Evolutionary conservation across 2,888 invertebrate genomes (phyloP).

Genomic region (Xanthia togata): DNA sequence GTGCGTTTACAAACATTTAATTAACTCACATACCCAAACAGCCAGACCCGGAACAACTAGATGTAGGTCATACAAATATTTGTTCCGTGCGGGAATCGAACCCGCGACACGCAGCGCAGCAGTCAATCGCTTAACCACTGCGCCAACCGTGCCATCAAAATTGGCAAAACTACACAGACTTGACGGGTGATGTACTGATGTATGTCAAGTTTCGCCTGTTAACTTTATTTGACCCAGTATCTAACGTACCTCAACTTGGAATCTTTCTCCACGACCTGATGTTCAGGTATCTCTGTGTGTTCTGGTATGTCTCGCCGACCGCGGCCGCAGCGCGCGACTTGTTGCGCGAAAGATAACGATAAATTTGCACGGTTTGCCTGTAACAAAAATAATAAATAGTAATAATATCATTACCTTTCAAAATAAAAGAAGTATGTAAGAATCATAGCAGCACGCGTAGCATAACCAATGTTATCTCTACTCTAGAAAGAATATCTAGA

Average conservation of each 20-base stretch:
- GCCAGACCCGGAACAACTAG: no score
- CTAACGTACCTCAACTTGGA: slow-evolving; percentile 91
- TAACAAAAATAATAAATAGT: neutral
- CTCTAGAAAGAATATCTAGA: no score
- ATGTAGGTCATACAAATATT: no score
- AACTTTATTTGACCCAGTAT: neutral
- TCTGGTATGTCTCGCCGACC: slow-evolving; percentile 88
- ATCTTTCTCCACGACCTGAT: slow-evolving; percentile 81
- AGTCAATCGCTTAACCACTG: no score
- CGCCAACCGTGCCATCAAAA: no score
- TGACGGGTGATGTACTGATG: no score
- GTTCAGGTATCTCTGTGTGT: slow-evolving; percentile 84
- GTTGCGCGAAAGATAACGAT: slow-evolving; percentile 97
- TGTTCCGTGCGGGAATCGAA: no score
- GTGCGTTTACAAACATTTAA: no score
- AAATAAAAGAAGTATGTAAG: neutral
- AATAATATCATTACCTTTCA: neutral
- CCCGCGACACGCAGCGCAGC: no score
- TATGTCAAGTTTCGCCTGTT: neutral
- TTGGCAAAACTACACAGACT: no score
- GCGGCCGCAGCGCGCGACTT: slow-evolving; percentile 95
- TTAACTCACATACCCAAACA: no score
- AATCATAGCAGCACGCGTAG: neutral
- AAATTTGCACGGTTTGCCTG: slow-evolving; percentile 85
- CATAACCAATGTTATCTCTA: no score